Conservation (phyloP, 1,140 invertebrate species). For the Augochlora pura region DNA sequence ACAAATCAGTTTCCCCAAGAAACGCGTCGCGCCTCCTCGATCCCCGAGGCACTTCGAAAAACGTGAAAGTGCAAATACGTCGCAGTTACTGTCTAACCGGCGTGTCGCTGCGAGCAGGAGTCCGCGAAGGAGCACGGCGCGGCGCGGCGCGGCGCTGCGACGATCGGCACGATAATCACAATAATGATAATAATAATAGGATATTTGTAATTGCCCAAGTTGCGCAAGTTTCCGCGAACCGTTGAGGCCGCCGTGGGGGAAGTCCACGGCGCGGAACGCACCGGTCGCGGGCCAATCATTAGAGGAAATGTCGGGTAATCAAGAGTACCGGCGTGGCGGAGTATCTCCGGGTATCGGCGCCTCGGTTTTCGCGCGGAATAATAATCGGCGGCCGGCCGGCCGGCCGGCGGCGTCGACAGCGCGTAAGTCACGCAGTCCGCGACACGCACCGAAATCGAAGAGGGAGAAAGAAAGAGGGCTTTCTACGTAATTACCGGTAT, state of each 20-base stretch:
- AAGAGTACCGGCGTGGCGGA: neutral
- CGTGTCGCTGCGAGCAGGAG: too few relatives aligned
- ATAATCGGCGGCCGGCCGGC: slow-evolving; percentile 8
- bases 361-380: slow-evolving; percentile 39
- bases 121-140: too few relatives aligned
- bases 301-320: slow-evolving; percentile 52
- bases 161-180: slow-evolving; percentile 17
- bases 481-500: too few relatives aligned
- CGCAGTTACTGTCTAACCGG: too few relatives aligned
- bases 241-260: neutral
- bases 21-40: too few relatives aligned
- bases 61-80: too few relatives aligned
- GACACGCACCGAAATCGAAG: too few relatives aligned
- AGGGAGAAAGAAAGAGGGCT: too few relatives aligned
- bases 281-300: slow-evolving; percentile 39
- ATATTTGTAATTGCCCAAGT: slow-evolving; percentile 57
- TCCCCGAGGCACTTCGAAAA: too few relatives aligned
- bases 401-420: too few relatives aligned
- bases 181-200: slow-evolving; percentile 37
- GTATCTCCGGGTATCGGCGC: neutral
- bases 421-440: too few relatives aligned
- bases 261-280: slow-evolving; percentile 5
- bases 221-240: slow-evolving; percentile 55
- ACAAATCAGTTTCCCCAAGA: too few relatives aligned
- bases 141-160: neutral